These are phyloP conservation scores for Cordilura impudica DNA, from an alignment of 2,888 invertebrate genomes.

Conservation along the genomic window DNA sequence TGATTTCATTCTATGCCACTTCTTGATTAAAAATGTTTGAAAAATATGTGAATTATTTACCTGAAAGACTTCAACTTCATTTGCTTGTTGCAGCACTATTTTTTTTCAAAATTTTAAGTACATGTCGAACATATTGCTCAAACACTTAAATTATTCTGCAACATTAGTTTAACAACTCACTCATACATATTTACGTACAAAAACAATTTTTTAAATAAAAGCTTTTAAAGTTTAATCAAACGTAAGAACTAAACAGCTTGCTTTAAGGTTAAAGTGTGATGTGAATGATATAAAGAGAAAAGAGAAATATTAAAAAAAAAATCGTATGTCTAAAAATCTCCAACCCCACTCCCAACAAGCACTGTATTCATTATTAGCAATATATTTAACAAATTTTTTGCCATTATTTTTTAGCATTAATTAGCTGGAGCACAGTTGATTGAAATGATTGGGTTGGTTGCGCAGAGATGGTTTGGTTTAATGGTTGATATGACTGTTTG, in stretches of 20 bases:
- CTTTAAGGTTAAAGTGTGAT: constrained; percentile 8
- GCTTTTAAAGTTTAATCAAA: constrained; percentile 22
- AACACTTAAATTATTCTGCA: constrained; percentile 53
- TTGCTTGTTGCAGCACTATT: too few species aligned
- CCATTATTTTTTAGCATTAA: constrained; percentile 17
- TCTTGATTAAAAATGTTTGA: too few species aligned
- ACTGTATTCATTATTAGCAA: constrained; percentile 33
- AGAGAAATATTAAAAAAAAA: too few species aligned
- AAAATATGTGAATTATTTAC: too few species aligned
- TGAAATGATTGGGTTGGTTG: constrained; percentile 1
- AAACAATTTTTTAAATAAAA: not conserved
- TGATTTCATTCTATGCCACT: too few species aligned
- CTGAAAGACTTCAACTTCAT: too few species aligned
- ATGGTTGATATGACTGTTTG: too few species aligned
- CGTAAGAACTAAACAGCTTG: constrained; percentile 8
- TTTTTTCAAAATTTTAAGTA: too few species aligned
- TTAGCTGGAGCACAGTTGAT: constrained; percentile 35
- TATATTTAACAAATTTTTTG: constrained; percentile 32
- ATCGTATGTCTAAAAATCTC: too few species aligned
- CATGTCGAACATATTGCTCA: too few species aligned
- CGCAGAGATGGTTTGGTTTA: not conserved
- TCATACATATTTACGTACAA: not conserved
- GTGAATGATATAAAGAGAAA: not conserved
- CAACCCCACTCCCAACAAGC: not conserved
- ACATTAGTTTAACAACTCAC: constrained; percentile 37